Base-by-base conservation (phyloP, 2,888 invertebrate genomes). In the Pyrrhia umbra region DNA sequence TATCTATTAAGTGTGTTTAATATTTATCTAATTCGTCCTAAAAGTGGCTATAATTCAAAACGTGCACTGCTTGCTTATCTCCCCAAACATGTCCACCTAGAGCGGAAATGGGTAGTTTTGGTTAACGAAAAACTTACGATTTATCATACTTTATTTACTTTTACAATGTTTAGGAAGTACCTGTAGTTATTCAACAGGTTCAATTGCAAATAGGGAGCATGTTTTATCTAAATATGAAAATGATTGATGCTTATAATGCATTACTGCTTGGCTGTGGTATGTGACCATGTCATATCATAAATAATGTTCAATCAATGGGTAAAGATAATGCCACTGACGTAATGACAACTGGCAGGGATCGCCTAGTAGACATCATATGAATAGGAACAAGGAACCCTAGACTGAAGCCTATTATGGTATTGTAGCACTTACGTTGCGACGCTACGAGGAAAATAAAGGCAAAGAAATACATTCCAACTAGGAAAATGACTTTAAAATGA, bases 51-150 rank as follows among this genome's bases (percentile, higher is more conserved):
- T 6, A 6, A 25, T 13, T n/a, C 16, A 2, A 15, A 30, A 34
- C 10, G 9, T 34, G 16, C 9, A 34, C 10, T 43, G 6, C 27
- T 15, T 46, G 15, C 63, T 72, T 75, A 72, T 72, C 58, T 64
- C 37, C 49, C 27, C 51, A 6, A 47, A 8, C 23, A 20, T 20
- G 37, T 6, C 1, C 49, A 34, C n/a, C 20, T 52, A 37, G 23
- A 21, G 15, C 71, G 64, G 71, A 74, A 62, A 55, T 77, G 42
- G 39, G 45, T 59, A 56, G 50, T 56, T 49, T 42, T 46, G 40
- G 45, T 46, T 34, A 39, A 27, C n/a, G 58, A 51, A 64, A 46
- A 13, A 13, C 39, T 39, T 43, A 23, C 20, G 8, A 30, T 72
- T 46, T 58, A 50, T 68, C 58, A 39, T 8, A 23, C 6, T 23